Base-by-base conservation (phyloP, 1,140 invertebrate species). In the Cydia pomonella region DNA sequence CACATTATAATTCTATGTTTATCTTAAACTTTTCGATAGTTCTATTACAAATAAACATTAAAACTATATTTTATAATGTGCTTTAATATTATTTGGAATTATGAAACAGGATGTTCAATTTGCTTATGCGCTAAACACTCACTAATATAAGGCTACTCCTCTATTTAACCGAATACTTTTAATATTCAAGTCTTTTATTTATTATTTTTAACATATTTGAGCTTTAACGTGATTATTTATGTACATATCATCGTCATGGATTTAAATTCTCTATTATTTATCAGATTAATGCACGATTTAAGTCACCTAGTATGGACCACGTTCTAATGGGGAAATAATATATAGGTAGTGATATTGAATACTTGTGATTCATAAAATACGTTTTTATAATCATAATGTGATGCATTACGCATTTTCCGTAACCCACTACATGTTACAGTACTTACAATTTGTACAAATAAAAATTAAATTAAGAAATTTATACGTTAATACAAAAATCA, bases 271-370 rank as follows among this genome's bases (percentile, higher is more conserved):
- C 82, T 83, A 82, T 86, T 88, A 86, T 87, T 84, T 86, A 85
- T 79, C 73, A 84, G 78, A 92, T 92, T 93, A 93, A 92, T 92
- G 87, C 90, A 91, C 90, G 83, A 86, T 87, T 89, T 93, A 87
- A 87, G 84, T 87, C 86, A 89, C 85, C 86, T 89, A 93, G 85
- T 84, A 86, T 93, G 91, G 91, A 92, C 91, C 91, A 88, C 90
- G 82, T 86, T 88, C 91, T 92, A 92, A 87, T 76, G 84, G 84
- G 81, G 79, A 82, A 76, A 77, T 74, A 78, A n/a, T n/a, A n/a
- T n/a, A n/a, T n/a, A n/a, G n/a, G n/a, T 73, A 44, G 2, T 69
- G 33, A 69, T 69, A 69, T 69, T 69, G 29, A 69, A 69, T 47
- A 72, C 71, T 50, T 47, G 10, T 44, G 38, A 47, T 25, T 16